phyloP scores from a whole-genome alignment of 2,797 vertebrate species.

The Hydrolagus colliei region DNA sequence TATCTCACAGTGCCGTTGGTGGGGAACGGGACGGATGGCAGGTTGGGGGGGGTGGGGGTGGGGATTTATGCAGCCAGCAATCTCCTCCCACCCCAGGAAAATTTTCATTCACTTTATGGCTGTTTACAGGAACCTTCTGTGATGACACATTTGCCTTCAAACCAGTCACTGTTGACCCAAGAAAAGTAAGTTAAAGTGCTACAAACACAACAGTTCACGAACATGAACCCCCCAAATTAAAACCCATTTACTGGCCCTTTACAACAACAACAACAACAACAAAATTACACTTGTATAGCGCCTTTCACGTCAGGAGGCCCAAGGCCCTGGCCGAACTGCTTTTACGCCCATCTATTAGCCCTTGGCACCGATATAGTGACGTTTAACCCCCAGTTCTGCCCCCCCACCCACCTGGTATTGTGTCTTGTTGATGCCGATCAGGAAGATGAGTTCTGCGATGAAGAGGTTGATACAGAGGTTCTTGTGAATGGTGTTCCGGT shows the following conservation, averaged over 20 bases:
- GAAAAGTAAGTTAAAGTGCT: too few relatives aligned
- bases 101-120: too few relatives aligned
- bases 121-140: too few relatives aligned
- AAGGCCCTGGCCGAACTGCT: not conserved
- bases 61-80: not conserved
- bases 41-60: not conserved
- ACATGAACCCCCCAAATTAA: not conserved
- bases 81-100: too few relatives aligned
- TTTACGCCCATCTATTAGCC: too few relatives aligned
- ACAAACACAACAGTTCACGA: not conserved
- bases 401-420: constrained; percentile 71
- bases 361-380: too few relatives aligned
- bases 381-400: not conserved
- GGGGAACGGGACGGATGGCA: not conserved
- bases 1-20: not conserved
- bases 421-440: constrained; percentile 88
- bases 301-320: too few relatives aligned
- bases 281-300: too few relatives aligned
- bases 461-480: constrained; percentile 95
- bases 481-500: constrained; percentile 94
- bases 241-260: not conserved
- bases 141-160: too few relatives aligned
- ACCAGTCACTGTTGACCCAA: too few relatives aligned
- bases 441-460: constrained; percentile 86
- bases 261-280: too few relatives aligned